Evolutionary conservation across 2,888 invertebrate species (phyloP).

Genomic region (Synergus gifuensis): DNA sequence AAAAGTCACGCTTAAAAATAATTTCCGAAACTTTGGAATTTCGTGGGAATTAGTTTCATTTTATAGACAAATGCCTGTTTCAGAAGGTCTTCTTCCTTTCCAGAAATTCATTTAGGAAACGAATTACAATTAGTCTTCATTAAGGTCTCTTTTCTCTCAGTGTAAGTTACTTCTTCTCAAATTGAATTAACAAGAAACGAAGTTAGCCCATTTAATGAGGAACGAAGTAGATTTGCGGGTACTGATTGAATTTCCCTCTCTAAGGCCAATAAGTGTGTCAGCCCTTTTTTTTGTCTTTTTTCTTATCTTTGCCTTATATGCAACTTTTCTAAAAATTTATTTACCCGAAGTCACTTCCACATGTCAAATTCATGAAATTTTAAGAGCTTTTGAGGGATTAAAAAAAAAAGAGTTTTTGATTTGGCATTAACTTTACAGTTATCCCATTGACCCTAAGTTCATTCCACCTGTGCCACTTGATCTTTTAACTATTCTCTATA

Average conservation of each 20-base stretch:
- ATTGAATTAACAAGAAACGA: conserved; percentile 61
- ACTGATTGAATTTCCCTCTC: conserved; percentile 56
- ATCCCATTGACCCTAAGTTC: neutral
- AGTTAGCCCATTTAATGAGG: conserved; percentile 57
- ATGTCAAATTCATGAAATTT: too few species aligned
- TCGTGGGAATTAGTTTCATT: neutral
- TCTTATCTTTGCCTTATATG: neutral
- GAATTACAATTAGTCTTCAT: conserved; percentile 29
- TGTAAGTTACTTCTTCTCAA: conserved; percentile 44
- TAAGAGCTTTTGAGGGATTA: too few species aligned
- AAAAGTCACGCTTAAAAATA: neutral
- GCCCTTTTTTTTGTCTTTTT: conserved; percentile 30
- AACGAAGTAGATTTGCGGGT: conserved; percentile 55
- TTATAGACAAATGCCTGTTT: neutral
- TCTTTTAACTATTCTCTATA: neutral
- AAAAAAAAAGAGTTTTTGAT: neutral
- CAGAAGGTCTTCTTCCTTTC: neutral
- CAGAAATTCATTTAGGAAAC: conserved; percentile 4
- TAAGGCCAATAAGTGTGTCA: conserved; percentile 47
- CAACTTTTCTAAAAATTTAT: too few species aligned
- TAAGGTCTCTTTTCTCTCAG: conserved; percentile 31
- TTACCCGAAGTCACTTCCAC: too few species aligned
- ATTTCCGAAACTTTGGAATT: neutral
- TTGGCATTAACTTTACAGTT: neutral
- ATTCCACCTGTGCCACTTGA: neutral